Evolutionary conservation across 1,140 invertebrate genomes (phyloP).

Genomic region (Oppia nitens): DNA sequence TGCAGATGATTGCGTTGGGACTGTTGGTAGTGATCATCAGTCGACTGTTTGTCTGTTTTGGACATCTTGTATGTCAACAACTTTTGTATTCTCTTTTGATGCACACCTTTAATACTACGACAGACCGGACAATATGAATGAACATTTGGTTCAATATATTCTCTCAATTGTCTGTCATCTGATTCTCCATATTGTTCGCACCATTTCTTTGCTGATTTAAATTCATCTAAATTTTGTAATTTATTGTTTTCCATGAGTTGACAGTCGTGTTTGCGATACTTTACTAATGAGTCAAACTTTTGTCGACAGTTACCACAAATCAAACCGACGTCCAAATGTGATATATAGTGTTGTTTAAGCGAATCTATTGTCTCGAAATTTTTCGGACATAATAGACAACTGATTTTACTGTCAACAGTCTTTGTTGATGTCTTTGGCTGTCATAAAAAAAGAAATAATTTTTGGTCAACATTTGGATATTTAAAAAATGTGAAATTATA

Average conservation of each 20-base stretch:
- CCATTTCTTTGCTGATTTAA: background rate
- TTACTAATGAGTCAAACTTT: background rate
- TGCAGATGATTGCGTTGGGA: background rate
- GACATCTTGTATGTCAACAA: background rate
- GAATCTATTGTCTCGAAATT: too few relatives aligned
- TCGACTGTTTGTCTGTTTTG: background rate
- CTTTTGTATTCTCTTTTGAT: background rate
- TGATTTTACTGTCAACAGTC: too few relatives aligned
- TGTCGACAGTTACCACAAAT: background rate
- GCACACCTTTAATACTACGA: too few relatives aligned
- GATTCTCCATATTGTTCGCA: background rate
- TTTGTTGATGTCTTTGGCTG: too few relatives aligned
- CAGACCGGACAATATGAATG: background rate
- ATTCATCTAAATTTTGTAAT: background rate
- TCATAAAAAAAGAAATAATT: too few relatives aligned
- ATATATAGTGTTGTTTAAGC: background rate
- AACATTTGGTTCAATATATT: too few relatives aligned
- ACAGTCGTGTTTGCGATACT: background rate
- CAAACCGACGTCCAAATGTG: background rate
- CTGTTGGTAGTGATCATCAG: background rate
- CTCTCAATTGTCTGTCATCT: background rate
- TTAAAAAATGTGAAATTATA: too few relatives aligned
- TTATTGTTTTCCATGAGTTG: background rate
- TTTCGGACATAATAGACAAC: too few relatives aligned
- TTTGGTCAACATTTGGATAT: too few relatives aligned